phyloP scores from a whole-genome alignment of 2,113 vertebrate species.

The Psammodynastes pulverulentus region DNA sequence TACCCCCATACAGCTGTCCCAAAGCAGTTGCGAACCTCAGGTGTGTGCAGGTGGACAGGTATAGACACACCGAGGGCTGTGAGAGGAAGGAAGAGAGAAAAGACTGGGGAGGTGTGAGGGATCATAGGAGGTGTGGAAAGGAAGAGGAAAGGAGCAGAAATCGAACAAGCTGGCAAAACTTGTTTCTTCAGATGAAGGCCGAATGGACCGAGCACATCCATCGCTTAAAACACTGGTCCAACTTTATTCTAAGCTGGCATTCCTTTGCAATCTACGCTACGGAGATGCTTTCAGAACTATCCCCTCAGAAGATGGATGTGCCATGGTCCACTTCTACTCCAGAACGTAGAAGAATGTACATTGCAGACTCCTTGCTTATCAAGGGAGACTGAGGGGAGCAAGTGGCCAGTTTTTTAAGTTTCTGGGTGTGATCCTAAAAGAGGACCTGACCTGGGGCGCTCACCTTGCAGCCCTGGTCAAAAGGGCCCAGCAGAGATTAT shows the following conservation, averaged over 20 bases:
- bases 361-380: too few species aligned
- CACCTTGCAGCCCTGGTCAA: too few species aligned
- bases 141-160: constrained; percentile 40
- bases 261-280: not conserved
- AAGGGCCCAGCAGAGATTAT: too few species aligned
- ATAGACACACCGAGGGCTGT: constrained; percentile 51
- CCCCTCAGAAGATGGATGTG: not conserved
- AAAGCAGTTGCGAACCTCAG: constrained; percentile 49
- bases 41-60: constrained; percentile 57
- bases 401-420: too few species aligned
- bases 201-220: not conserved
- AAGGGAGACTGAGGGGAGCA: too few species aligned
- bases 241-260: not conserved
- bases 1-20: constrained; percentile 53
- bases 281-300: not conserved
- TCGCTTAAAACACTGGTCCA: not conserved
- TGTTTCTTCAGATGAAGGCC: not conserved
- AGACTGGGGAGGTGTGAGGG: constrained; percentile 4
- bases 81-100: constrained; percentile 53
- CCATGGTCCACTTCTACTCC: not conserved
- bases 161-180: not conserved
- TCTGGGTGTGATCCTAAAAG: too few species aligned
- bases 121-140: constrained; percentile 33
- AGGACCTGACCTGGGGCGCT: too few species aligned
- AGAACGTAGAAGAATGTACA: not conserved